A percentile compares a stretch with the other conserved stretches of the same genome.
Evolutionary conservation across 1,140 invertebrate genomes (phyloP).

Genomic region (Lysiphlebus fabarum): DNA sequence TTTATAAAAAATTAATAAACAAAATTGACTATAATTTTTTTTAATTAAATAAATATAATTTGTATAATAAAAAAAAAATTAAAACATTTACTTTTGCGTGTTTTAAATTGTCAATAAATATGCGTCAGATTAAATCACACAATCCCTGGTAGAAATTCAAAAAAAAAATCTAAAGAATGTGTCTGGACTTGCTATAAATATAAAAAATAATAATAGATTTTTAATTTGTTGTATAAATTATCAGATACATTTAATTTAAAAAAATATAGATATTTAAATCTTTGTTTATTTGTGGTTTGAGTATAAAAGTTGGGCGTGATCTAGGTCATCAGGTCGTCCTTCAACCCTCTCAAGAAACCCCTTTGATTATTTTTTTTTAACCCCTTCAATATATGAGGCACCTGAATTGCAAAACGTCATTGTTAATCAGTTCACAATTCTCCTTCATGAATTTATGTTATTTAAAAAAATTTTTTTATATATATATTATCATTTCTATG

Average conservation of each 20-base stretch:
- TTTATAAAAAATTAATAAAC: not conserved
- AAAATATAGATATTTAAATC: too few relatives aligned
- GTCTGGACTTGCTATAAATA: not conserved
- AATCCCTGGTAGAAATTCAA: not conserved
- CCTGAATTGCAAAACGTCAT: too few relatives aligned
- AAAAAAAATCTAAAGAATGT: not conserved
- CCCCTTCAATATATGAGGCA: too few relatives aligned
- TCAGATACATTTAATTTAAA: too few relatives aligned
- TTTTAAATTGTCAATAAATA: not conserved
- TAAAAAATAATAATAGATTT: too few relatives aligned
- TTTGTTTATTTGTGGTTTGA: too few relatives aligned
- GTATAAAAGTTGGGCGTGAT: not conserved
- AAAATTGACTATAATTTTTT: not conserved
- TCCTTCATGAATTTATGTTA: too few relatives aligned
- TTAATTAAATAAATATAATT: not conserved
- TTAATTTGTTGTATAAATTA: too few relatives aligned
- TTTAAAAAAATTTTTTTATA: too few relatives aligned
- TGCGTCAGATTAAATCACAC: conserved; percentile 5
- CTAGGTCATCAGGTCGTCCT: conserved; percentile 20
- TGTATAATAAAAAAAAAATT: not conserved
- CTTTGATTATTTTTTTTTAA: too few relatives aligned
- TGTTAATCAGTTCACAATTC: too few relatives aligned
- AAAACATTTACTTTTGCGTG: conserved; percentile 6
- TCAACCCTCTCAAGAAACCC: conserved; percentile 2
- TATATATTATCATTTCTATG: too few relatives aligned